Conservation (phyloP, 2,888 invertebrate species). For the Cyclophora punctaria region DNA sequence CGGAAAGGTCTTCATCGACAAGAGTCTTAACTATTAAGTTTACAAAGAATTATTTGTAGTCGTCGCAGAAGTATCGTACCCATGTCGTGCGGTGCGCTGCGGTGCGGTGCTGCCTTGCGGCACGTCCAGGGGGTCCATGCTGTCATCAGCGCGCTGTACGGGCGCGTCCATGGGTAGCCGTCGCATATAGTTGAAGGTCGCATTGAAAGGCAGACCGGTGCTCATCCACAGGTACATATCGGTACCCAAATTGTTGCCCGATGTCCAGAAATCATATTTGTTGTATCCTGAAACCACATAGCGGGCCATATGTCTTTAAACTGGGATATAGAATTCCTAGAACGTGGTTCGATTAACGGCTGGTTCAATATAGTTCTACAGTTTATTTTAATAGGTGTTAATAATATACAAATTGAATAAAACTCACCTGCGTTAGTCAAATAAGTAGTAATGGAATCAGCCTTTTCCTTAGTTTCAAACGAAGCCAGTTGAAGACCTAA, state of each 20-base stretch:
- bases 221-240: constrained; percentile 94
- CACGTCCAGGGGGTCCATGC: constrained; percentile 77
- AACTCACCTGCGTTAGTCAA: constrained; percentile 83
- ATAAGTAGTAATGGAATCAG: constrained; percentile 88
- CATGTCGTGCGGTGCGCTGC: constrained; percentile 85
- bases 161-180: constrained; percentile 72
- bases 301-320: not conserved
- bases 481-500: constrained; percentile 89
- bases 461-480: constrained; percentile 90
- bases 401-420: not conserved
- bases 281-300: constrained; percentile 74
- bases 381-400: not conserved
- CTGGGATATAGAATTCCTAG: not conserved
- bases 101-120: constrained; percentile 85
- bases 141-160: constrained; percentile 70
- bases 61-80: constrained; percentile 51
- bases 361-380: not conserved
- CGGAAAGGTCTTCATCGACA: too few relatives aligned
- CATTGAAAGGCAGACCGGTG: constrained; percentile 89
- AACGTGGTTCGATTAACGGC: not conserved
- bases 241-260: constrained; percentile 89
- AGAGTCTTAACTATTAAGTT: too few relatives aligned
- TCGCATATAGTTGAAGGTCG: constrained; percentile 89
- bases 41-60: not conserved
- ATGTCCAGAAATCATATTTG: constrained; percentile 91